Evolutionary conservation across 2,888 invertebrate genomes (phyloP), one percentile per base, ranked within the genome.

Genomic region (Dinocampus coccinellae): DNA sequence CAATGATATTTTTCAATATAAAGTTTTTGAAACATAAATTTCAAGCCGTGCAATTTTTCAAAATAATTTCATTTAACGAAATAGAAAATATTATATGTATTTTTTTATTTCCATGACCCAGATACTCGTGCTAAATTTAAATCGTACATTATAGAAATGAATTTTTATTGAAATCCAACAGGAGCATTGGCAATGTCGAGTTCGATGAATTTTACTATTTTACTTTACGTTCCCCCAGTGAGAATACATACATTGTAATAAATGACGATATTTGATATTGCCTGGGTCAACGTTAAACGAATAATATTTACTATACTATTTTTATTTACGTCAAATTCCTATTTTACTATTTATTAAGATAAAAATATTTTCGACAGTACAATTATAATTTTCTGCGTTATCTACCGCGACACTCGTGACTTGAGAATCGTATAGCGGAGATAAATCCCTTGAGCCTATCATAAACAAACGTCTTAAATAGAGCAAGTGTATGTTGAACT

Each of bases 201-300:
- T 69, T 26, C 72, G 64, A 75, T 69, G 70, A 61, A 69, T 72
- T 72, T 61, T 53, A 70, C 69, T 58, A 62, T 70, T 76, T 69
- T 63, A 33, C 63, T 65, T 64, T n/a, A n/a, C 47, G 53, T 47
- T 70, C 66, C 64, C 22, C 67, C 42, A n/a, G 34, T 55, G 69
- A 39, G 52, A 60, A 69, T 60, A 58, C 57, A 10, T 10, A 26
- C 33, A 70, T 73, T 36, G 55, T 52, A 68, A 72, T 70, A 62
- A 73, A 76, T 69, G 64, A 67, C 55, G n/a, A n/a, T n/a, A n/a
- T n/a, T 24, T 47, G 6, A 64, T 9, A 26, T 11, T 55, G 26
- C n/a, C 55, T 24, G n/a, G 24, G 55, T 55, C 55, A 55, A 53
- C 24, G 24, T 55, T 24, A 2, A 55, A 55, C n/a, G 24, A 55